Conservation (phyloP, 2,797 vertebrate species). For the Monodelphis domestica region DNA sequence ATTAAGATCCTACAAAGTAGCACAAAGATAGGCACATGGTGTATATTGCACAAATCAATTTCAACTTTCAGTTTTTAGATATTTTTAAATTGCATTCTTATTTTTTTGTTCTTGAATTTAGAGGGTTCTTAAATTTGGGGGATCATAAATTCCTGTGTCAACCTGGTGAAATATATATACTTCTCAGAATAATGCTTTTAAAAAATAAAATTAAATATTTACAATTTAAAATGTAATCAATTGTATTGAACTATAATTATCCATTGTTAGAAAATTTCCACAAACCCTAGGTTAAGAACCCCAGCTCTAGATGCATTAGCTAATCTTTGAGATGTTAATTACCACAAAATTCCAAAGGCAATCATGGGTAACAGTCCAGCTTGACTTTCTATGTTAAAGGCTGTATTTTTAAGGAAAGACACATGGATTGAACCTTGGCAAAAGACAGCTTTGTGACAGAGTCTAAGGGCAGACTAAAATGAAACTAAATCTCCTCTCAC, state of each 20-base stretch:
- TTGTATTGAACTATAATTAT: neutral
- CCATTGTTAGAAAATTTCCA: neutral
- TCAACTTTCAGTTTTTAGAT: neutral
- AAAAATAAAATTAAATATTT: neutral
- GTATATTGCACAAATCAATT: neutral
- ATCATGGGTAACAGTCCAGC: accelerated
- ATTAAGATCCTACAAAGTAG: neutral
- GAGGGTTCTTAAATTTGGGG: neutral
- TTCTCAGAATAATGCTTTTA: neutral
- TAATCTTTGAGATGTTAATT: neutral
- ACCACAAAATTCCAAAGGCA: neutral
- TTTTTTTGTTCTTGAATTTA: neutral
- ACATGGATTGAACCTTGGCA: neutral
- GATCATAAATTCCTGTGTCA: neutral
- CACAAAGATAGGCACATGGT: neutral
- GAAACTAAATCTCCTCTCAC: conserved; percentile 15
- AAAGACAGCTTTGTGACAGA: neutral
- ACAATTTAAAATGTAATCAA: neutral
- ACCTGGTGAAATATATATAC: neutral
- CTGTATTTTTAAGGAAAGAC: neutral
- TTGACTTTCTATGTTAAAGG: neutral
- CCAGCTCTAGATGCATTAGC: neutral
- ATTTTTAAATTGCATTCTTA: neutral
- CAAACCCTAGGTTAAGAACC: neutral
- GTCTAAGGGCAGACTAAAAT: neutral